Evolutionary conservation across 2,888 invertebrate genomes (phyloP).

Genomic region (Drosophila sordidapex): DNA sequence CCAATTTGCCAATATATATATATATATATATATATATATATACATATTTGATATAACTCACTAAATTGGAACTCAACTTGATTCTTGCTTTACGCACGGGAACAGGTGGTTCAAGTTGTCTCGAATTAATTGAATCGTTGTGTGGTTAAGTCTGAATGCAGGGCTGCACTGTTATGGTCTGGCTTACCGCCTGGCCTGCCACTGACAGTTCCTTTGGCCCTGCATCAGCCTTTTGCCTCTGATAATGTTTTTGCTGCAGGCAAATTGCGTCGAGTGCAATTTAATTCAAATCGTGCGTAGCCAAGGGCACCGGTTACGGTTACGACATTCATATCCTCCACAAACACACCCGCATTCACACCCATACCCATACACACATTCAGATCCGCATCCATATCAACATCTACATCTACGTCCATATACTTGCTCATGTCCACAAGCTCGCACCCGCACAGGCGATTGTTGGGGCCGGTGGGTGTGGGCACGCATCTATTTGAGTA

Average conservation of each 20-base stretch:
- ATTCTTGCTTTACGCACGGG: conserved; percentile 40
- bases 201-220: not conserved
- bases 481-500: conserved; percentile 41
- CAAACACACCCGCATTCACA: conserved; percentile 3
- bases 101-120: conserved; percentile 35
- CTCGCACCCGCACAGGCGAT: conserved; percentile 2
- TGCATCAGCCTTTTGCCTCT: not conserved
- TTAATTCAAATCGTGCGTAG: conserved; percentile 78
- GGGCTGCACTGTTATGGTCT: not conserved
- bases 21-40: conserved; percentile 5
- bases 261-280: conserved; percentile 74
- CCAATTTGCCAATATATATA: conserved; percentile 43
- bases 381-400: not conserved
- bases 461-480: not conserved
- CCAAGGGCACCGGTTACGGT: conserved; percentile 63
- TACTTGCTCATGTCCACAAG: conserved; percentile 6
- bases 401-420: not conserved
- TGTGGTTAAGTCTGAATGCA: conserved; percentile 18
- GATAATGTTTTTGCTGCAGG: conserved; percentile 33
- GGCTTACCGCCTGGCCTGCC: not conserved
- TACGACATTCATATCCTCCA: conserved; percentile 22
- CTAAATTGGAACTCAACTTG: conserved; percentile 38
- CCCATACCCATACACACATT: not conserved
- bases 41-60: conserved; percentile 28
- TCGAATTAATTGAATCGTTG: conserved; percentile 55